Conservation (phyloP, 2,797 vertebrate genomes). For the Neoniphon sammara region DNA sequence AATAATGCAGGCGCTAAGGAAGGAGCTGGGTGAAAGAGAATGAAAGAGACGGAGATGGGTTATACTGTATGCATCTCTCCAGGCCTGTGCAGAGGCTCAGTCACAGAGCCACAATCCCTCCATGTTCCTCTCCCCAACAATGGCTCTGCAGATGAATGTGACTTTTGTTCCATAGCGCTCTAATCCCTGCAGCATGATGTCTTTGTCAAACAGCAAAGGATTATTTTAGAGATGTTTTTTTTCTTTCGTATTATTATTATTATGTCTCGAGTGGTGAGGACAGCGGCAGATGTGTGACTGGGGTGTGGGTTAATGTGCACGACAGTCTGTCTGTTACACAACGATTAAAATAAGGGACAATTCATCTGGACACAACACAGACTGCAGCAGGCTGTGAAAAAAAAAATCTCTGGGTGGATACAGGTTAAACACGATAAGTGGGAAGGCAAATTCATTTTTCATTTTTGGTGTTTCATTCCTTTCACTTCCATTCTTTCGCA, state of each 20-base stretch:
- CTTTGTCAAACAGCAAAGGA: conserved; percentile 65
- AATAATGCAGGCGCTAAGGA: conserved; percentile 66
- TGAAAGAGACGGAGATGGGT: conserved; percentile 25
- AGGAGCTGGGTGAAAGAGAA: conserved; percentile 38
- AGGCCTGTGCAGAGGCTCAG: conserved; percentile 32
- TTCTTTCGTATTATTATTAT: conserved; percentile 37
- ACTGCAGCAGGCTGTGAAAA: background rate
- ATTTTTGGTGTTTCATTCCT: background rate
- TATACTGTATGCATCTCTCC: conserved; percentile 36
- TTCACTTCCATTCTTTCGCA: background rate
- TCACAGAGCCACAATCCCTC: conserved; percentile 41
- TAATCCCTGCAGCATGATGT: conserved; percentile 69
- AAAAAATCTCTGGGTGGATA: background rate
- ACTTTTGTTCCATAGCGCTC: conserved; percentile 51
- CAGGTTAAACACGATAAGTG: background rate
- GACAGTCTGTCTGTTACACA: conserved; percentile 11
- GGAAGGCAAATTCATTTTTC: background rate
- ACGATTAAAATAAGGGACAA: conserved; percentile 19
- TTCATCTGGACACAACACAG: conserved; percentile 6
- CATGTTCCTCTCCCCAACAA: conserved; percentile 54
- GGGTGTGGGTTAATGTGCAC: conserved; percentile 8
- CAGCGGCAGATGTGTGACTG: conserved; percentile 27
- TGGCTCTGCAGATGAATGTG: conserved; percentile 54
- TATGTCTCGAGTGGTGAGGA: conserved; percentile 40
- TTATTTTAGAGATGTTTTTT: conserved; percentile 48